Conservation (phyloP, 2,113 vertebrate species). For the Struthidea cinerea region DNA sequence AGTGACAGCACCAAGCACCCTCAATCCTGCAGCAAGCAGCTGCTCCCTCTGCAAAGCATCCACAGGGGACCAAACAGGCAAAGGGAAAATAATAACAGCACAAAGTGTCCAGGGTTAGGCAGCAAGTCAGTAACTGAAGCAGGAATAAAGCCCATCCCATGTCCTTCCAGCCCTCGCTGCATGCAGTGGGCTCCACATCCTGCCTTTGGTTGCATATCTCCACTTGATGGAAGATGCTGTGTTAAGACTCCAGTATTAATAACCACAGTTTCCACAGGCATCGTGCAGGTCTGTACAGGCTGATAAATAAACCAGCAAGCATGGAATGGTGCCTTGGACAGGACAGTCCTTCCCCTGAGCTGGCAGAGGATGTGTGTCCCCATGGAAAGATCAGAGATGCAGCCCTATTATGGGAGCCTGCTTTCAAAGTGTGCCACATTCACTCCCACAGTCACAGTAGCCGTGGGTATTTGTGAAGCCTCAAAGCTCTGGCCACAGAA, state of each 20-base stretch:
- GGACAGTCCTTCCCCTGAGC: neutral
- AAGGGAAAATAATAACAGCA: neutral
- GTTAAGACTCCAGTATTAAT: neutral
- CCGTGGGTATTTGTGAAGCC: neutral
- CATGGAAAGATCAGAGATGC: neutral
- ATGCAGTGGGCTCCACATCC: rapidly evolving
- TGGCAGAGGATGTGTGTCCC: neutral
- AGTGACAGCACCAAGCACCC: neutral
- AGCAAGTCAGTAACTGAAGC: neutral
- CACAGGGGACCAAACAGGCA: neutral
- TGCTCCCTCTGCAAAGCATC: neutral
- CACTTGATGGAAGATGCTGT: neutral
- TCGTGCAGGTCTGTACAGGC: neutral
- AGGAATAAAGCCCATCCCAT: neutral
- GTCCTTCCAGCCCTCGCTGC: neutral
- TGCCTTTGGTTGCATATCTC: neutral
- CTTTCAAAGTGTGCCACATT: neutral
- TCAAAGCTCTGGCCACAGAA: neutral
- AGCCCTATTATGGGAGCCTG: rapidly evolving
- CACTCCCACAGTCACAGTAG: rapidly evolving
- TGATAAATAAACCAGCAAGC: neutral
- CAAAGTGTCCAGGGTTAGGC: neutral
- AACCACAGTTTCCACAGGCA: neutral
- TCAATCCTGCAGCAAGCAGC: neutral
- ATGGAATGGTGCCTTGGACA: neutral